Conservation (phyloP, 2,797 vertebrate species). For the Hydrocynus forskahlii region DNA sequence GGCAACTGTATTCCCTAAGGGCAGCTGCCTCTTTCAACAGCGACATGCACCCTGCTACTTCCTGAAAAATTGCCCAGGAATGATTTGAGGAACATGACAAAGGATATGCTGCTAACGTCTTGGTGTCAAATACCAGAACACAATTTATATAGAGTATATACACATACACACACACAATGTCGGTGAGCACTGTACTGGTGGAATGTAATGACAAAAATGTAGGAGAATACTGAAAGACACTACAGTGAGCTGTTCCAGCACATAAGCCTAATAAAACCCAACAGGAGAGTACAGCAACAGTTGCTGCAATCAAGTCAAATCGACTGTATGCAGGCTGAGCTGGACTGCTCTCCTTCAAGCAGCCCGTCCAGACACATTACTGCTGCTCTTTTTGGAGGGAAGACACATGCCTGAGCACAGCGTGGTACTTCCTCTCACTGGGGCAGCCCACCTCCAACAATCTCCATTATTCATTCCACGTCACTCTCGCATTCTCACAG, state of each 20-base stretch:
- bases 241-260: conserved; percentile 47
- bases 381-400: conserved; percentile 43
- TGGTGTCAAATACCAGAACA: too few relatives aligned
- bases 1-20: too few relatives aligned
- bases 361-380: conserved; percentile 62
- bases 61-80: too few relatives aligned
- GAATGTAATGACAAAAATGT: conserved; percentile 8
- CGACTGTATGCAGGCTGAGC: conserved; percentile 47
- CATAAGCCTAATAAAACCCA: conserved; percentile 59
- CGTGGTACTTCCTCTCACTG: conserved; percentile 48
- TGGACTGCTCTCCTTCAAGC: conserved; percentile 47
- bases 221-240: conserved; percentile 53
- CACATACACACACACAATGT: too few relatives aligned
- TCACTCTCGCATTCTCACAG: conserved; percentile 21
- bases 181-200: not conserved
- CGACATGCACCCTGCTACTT: too few relatives aligned
- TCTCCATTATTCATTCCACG: conserved; percentile 49
- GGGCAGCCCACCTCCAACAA: conserved; percentile 27
- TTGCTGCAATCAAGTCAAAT: conserved; percentile 62
- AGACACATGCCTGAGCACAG: conserved; percentile 52
- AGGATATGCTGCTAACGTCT: too few relatives aligned
- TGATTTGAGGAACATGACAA: too few relatives aligned
- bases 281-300: conserved; percentile 61
- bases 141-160: too few relatives aligned
- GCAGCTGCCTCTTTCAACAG: too few relatives aligned